Conservation (phyloP, 2,888 invertebrate species). For the Erebia ligea region DNA sequence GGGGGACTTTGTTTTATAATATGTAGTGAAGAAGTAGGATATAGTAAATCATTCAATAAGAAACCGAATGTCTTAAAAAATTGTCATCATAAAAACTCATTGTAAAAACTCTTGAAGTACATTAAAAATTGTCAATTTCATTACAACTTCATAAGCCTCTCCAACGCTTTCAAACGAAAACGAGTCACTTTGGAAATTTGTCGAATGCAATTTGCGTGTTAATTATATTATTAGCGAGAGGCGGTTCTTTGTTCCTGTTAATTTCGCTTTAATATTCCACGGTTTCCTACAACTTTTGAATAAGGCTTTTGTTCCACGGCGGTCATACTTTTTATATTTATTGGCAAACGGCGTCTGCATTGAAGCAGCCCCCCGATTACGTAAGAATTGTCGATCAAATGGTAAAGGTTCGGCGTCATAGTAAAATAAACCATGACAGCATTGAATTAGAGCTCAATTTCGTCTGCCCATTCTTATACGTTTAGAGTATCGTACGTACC, state of each 20-base stretch:
- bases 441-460: too few species aligned
- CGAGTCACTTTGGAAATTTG: conserved; percentile 18
- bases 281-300: conserved; percentile 3
- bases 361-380: too few species aligned
- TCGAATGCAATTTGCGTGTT: conserved; percentile 23
- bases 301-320: background rate
- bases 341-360: background rate
- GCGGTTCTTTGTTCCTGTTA: conserved; percentile 12
- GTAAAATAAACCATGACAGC: too few species aligned
- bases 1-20: too few species aligned
- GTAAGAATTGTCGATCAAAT: too few species aligned
- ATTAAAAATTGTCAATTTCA: conserved; percentile 14
- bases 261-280: conserved; percentile 12
- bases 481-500: too few species aligned
- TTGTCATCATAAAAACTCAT: background rate
- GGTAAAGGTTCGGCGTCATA: too few species aligned
- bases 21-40: too few species aligned
- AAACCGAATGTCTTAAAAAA: background rate
- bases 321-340: background rate
- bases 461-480: too few species aligned
- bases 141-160: conserved; percentile 1
- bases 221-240: conserved; percentile 13
- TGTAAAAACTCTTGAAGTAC: background rate
- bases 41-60: too few species aligned
- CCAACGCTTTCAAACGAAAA: conserved; percentile 10